Conservation (phyloP, 2,888 invertebrate genomes). For the Drosophila testacea region DNA sequence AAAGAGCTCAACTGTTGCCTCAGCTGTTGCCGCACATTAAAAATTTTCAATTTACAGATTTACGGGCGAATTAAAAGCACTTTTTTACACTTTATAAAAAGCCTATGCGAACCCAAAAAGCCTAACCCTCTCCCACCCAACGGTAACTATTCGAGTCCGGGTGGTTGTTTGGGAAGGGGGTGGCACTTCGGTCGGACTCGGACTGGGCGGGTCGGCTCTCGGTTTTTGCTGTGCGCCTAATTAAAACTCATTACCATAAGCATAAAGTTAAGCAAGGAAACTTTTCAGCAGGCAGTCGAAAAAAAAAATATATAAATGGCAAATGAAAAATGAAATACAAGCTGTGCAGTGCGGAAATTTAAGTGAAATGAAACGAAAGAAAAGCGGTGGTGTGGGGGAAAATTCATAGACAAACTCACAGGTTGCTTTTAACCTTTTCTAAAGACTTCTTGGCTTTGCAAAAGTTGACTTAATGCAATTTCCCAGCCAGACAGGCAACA, state of each 20-base stretch:
- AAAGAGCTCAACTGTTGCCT: conserved; percentile 20
- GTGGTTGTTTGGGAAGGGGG: conserved; percentile 31
- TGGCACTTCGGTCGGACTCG: conserved; percentile 41
- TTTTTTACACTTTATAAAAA: conserved; percentile 49
- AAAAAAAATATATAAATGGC: background rate
- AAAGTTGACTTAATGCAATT: conserved; percentile 73
- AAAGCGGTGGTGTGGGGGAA: conserved; percentile 1
- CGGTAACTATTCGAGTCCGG: conserved; percentile 26
- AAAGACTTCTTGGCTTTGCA: conserved; percentile 16
- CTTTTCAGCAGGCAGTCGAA: conserved; percentile 31
- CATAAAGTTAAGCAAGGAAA: conserved; percentile 70
- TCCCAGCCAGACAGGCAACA: conserved; percentile 71
- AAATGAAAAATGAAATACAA: conserved; percentile 16
- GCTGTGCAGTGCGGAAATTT: conserved; percentile 52
- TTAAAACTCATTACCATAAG: conserved; percentile 81
- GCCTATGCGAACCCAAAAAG: conserved; percentile 14
- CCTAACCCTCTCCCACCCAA: conserved; percentile 5
- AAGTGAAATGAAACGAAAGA: conserved; percentile 45
- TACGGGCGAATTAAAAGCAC: conserved; percentile 48
- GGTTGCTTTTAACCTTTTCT: conserved; percentile 41
- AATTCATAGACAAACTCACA: conserved; percentile 25
- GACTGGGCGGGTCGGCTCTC: conserved; percentile 42
- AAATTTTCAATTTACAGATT: conserved; percentile 43
- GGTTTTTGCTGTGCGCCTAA: conserved; percentile 75
- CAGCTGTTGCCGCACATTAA: conserved; percentile 56